Conservation (phyloP, 2,797 vertebrate genomes). For the Tiaroga cobitis region DNA sequence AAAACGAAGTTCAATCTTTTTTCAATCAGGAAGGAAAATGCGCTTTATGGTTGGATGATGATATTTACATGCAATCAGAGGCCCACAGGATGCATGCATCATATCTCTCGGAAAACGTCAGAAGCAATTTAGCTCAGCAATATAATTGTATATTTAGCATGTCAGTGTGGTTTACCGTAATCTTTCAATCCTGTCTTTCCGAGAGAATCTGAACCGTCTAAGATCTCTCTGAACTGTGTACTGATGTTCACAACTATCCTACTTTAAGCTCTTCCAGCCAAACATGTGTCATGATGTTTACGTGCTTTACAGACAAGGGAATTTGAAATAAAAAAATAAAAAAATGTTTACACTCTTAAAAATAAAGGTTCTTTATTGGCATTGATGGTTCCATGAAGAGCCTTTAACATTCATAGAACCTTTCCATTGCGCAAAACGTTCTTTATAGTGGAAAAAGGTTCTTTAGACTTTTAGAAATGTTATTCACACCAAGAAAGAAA, state of each 20-base stretch:
- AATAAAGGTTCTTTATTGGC: not conserved
- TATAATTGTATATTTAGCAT: conserved; percentile 37
- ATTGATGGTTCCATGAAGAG: not conserved
- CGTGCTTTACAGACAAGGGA: not conserved
- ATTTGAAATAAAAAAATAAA: too few species aligned
- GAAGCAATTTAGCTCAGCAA: conserved; percentile 37
- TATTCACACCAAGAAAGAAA: not conserved
- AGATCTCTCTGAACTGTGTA: not conserved
- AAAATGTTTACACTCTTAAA: not conserved
- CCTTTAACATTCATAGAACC: not conserved
- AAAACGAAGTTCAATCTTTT: conserved; percentile 34
- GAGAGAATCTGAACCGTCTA: not conserved
- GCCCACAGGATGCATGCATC: conserved; percentile 29
- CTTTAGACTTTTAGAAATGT: not conserved
- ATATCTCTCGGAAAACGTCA: conserved; percentile 40
- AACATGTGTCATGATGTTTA: not conserved
- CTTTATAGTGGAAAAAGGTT: not conserved
- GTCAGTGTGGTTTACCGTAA: conserved; percentile 36
- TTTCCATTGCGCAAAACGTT: not conserved
- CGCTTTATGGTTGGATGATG: conserved; percentile 49
- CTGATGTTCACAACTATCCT: conserved; percentile 1
- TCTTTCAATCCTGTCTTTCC: conserved; percentile 29
- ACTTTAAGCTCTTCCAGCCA: conserved; percentile 2
- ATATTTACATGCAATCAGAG: conserved; percentile 60
- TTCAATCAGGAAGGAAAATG: conserved; percentile 42